Evolutionary conservation across 2,888 invertebrate species (phyloP).

Genomic region (Eucriotettix oculatus): DNA sequence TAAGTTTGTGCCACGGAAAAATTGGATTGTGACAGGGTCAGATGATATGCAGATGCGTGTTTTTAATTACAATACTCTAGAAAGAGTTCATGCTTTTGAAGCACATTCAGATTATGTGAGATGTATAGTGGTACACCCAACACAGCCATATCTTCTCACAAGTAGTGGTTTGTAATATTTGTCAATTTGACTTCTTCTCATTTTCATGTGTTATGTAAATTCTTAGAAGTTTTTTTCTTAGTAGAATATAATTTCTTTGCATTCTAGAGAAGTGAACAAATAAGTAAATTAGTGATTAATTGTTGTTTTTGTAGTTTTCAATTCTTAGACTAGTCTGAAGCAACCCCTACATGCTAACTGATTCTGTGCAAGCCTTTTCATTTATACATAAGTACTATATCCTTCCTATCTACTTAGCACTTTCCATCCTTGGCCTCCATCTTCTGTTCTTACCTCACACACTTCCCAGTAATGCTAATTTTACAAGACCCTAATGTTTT

Average conservation of each 20-base stretch:
- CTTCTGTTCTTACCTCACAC: too few relatives aligned
- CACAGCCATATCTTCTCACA: conserved; percentile 90
- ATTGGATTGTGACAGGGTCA: conserved; percentile 96
- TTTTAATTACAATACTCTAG: conserved; percentile 97
- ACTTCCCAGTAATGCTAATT: too few relatives aligned
- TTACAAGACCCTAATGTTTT: too few relatives aligned
- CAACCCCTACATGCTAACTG: too few relatives aligned
- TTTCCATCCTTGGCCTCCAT: too few relatives aligned
- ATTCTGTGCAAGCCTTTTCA: too few relatives aligned
- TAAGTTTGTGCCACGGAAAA: conserved; percentile 91
- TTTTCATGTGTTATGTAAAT: neutral
- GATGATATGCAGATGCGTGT: conserved; percentile 91
- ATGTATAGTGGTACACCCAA: conserved; percentile 92
- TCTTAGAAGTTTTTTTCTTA: too few relatives aligned
- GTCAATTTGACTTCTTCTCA: neutral
- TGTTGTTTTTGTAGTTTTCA: too few relatives aligned
- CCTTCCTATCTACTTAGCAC: too few relatives aligned
- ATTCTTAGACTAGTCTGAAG: too few relatives aligned
- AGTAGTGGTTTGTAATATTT: conserved; percentile 63
- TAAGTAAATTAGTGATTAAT: neutral
- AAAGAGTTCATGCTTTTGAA: conserved; percentile 88
- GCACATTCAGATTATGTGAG: conserved; percentile 98
- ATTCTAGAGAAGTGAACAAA: neutral
- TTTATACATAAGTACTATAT: too few relatives aligned
- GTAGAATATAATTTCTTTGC: neutral